phyloP scores from a whole-genome alignment of 2,888 invertebrate genomes.

The Clepsis dumicolana region DNA sequence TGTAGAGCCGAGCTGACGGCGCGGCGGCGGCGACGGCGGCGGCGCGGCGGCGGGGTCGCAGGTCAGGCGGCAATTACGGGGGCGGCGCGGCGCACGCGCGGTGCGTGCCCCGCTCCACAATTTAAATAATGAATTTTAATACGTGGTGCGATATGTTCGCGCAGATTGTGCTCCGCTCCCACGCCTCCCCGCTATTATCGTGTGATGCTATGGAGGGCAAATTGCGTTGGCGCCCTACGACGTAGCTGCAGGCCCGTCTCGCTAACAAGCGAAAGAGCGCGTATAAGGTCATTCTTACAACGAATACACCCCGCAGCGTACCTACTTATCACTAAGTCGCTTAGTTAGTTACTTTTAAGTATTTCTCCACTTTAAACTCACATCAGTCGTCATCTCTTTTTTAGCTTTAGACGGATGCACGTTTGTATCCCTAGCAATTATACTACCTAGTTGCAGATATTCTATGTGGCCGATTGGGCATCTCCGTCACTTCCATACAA shows the following conservation, averaged over 20 bases:
- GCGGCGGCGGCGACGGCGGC: neutral
- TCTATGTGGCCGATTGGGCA: too few relatives aligned
- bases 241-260: conserved; percentile 3
- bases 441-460: too few relatives aligned
- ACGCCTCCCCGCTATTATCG: conserved; percentile 34
- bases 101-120: conserved; percentile 40
- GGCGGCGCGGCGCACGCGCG: conserved; percentile 49
- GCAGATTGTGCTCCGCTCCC: conserved; percentile 47
- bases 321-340: too few relatives aligned
- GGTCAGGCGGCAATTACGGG: conserved; percentile 45
- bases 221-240: neutral
- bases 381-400: too few relatives aligned
- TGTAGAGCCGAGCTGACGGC: neutral
- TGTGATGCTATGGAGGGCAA: conserved; percentile 14
- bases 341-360: too few relatives aligned
- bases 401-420: too few relatives aligned
- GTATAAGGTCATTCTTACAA: too few relatives aligned
- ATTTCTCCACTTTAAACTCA: too few relatives aligned
- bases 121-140: conserved; percentile 49
- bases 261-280: conserved; percentile 2
- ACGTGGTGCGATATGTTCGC: conserved; percentile 45
- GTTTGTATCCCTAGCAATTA: too few relatives aligned
- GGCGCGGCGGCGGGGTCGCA: conserved; percentile 23
- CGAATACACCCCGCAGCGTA: too few relatives aligned
- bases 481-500: too few relatives aligned